These are phyloP conservation scores for Onychostoma macrolepis DNA, from an alignment of 2,113 vertebrate species.

Conservation along the genomic window DNA sequence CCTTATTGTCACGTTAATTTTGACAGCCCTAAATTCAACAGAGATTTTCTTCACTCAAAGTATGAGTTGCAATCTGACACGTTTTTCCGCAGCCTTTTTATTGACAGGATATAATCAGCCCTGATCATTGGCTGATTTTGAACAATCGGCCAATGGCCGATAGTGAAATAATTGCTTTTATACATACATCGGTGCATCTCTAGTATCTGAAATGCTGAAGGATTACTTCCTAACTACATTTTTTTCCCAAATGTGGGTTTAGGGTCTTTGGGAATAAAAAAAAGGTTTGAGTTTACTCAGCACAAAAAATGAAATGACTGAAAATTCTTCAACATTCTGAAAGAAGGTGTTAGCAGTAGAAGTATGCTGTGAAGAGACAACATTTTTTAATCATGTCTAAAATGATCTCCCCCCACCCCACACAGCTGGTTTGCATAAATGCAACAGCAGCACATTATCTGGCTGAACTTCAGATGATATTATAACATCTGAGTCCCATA, in stretches of 20 bases:
- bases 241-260: constrained; percentile 3
- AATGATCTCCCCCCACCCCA: background rate
- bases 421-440: constrained; percentile 50
- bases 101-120: too few species aligned
- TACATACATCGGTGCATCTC: too few species aligned
- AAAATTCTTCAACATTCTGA: constrained; percentile 1
- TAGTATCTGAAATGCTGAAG: constrained; percentile 12
- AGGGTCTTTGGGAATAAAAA: background rate
- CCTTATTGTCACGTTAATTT: too few species aligned
- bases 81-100: too few species aligned
- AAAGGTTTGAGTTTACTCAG: background rate
- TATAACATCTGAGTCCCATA: constrained; percentile 49
- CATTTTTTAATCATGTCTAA: constrained; percentile 29
- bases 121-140: too few species aligned
- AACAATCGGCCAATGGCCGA: too few species aligned
- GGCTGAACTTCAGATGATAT: constrained; percentile 49
- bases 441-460: constrained; percentile 43
- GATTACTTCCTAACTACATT: background rate
- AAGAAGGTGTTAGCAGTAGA: constrained; percentile 33
- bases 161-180: too few species aligned
- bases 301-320: background rate
- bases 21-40: too few species aligned
- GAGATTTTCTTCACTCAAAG: too few species aligned
- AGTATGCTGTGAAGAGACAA: constrained; percentile 32
- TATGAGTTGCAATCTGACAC: too few species aligned